Evolutionary conservation across 2,113 vertebrate species (phyloP), one percentile per base, ranked within the genome.

Genomic region (Acrocephalus kingi): DNA sequence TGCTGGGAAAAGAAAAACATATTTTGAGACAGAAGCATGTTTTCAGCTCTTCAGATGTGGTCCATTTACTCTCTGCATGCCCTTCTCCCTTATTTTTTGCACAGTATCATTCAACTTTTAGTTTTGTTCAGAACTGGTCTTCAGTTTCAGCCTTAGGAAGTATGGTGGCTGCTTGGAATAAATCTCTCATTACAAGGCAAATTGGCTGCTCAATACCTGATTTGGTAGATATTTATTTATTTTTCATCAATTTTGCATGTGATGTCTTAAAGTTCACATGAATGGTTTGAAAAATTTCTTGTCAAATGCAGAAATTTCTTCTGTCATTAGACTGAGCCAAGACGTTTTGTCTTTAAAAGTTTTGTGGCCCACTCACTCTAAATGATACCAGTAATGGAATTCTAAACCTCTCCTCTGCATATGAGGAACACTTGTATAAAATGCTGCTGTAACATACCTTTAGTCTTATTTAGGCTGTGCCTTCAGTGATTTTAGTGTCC

Each of bases 301-400:
- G 51, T 46, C 41, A 61, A 45, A 39, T 22, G 49, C 35, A 86
- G 89, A 68, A 85, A 24, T 83, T 61, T 41, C 30, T 67, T 49
- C 24, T n/a, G 0, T 61, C 0, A 1, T 83, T 80, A 58, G 19
- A n/a, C 25, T 58, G 22, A 58, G 35, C 45, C 58, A 41, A 28
- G 37, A 14, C 64, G 27, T 45, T 78, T 52, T 61, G 37, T 91
- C 67, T 88, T 80, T 24, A 16, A 28, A 77, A 73, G 24, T 83
- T 73, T 58, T 8, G 2, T 76, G 52, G 64, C 52, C 39, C 23
- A 22, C 83, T 82, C 59, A 48, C 16, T 22, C 27, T 74, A 81
- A 78, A 46, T 64, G 43, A 18, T 35, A 28, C 9, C 59, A 73
- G 28, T 68, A 85, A 41, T 23, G 33, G 54, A n/a, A 17, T 77